These are phyloP conservation scores for Pitta sordida DNA, from an alignment of 2,113 vertebrate genomes.

Conservation along the genomic window DNA sequence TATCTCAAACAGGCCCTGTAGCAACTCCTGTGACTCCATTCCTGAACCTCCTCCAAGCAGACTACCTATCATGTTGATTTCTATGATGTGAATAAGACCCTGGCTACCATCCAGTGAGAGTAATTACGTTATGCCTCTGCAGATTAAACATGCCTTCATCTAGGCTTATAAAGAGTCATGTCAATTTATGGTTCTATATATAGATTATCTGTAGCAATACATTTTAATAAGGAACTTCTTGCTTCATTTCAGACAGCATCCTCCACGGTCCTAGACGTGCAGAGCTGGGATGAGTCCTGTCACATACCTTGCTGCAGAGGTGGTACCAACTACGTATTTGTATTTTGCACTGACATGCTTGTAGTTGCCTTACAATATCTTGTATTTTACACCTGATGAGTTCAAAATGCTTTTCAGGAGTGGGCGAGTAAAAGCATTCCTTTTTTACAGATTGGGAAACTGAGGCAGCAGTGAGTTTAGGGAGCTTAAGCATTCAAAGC, in stretches of 20 bases:
- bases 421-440: not conserved
- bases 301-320: not conserved
- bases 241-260: constrained; percentile 13
- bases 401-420: not conserved
- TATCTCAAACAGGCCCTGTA: constrained; percentile 59
- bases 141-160: constrained; percentile 51
- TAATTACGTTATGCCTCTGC: constrained; percentile 58
- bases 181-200: constrained; percentile 50
- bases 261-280: not conserved
- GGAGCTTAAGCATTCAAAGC: not conserved
- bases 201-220: constrained; percentile 51
- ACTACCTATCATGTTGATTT: constrained; percentile 59
- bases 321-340: not conserved
- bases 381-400: not conserved
- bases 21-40: constrained; percentile 63
- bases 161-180: constrained; percentile 6
- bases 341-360: constrained; percentile 6
- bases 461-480: not conserved
- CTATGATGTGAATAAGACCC: constrained; percentile 55
- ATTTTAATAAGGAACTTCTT: constrained; percentile 35
- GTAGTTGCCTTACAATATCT: not conserved
- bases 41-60: constrained; percentile 61
- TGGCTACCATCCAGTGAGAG: constrained; percentile 48
- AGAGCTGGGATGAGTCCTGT: not conserved
- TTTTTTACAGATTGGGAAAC: not conserved